Evolutionary conservation across 30 jellyfish, hydroid and myxozoan species (phyloP), one percentile per base, ranked within the genome.

Genomic region (Pseudorhiza aurosa): DNA sequence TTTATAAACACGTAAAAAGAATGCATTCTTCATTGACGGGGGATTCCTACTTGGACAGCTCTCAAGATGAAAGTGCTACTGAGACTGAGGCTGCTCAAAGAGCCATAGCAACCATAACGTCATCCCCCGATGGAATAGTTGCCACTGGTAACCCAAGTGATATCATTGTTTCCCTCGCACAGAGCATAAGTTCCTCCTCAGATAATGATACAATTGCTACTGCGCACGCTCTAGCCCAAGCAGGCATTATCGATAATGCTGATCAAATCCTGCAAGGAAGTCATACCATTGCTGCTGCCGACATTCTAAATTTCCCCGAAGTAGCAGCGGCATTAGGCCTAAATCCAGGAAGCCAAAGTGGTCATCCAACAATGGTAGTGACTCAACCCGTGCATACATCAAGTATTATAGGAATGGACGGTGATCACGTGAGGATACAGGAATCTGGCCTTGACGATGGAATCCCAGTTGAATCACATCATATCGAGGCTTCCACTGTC

Each of bases 291-390:
- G 83, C 96, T 65, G 98, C 98, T 58, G 93, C 98, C n/a, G 98
- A 93, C 56, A 93, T 93, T 42, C 44, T 93, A 68, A 93, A 85
- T 60, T 93, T 93, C 83, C 98, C 98, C 19, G 98, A 93, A 70
- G 98, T 93, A 7, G 98, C 98, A 19, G 98, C 95, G 14, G 98
- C 98, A 9, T 58, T 93, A 37, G 98, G 98, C 44, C 82, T 93
- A 24, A 93, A 85, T 45, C 36, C 98, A 22, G 93, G 88, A 4
- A 33, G 77, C 33, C 97, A 90, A 18, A 85, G 63, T 17, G 97
- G 87, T 32, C 74, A 77, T 72, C 79, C 88, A 1, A 68, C 96
- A 32, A 87, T 87, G 96, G 87, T 87, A 6, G 96, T 83, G 18
- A 77, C 82, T 2, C 87, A 89, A 58, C 93, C 86, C 29, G 86